phyloP scores from a whole-genome alignment of 2,113 vertebrate genomes.

The Toxostoma redivivum region DNA sequence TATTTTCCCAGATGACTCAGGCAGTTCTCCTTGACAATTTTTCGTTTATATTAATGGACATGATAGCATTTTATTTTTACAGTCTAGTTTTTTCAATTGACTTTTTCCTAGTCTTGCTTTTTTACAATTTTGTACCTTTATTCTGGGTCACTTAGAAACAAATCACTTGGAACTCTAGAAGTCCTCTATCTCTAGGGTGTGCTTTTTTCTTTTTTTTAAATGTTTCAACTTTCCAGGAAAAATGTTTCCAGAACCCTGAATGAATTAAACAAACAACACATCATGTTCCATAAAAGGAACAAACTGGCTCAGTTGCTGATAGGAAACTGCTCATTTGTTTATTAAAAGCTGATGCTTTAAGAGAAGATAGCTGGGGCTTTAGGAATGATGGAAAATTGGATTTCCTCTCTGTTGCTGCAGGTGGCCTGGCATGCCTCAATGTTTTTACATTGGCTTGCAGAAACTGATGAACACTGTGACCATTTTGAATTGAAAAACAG shows the following conservation, averaged over 20 bases:
- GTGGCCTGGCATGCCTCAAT: not conserved
- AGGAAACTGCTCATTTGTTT: not conserved
- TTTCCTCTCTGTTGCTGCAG: not conserved
- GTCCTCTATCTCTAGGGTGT: not conserved
- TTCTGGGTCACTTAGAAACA: not conserved
- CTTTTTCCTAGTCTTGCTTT: not conserved
- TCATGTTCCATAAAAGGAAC: not conserved
- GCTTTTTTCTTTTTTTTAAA: not conserved
- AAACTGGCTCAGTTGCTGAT: not conserved
- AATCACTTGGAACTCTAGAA: not conserved
- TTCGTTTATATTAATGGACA: not conserved
- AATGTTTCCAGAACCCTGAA: not conserved
- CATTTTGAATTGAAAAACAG: not conserved
- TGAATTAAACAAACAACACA: not conserved
- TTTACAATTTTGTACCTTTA: not conserved
- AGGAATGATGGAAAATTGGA: not conserved
- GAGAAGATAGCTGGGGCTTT: not conserved
- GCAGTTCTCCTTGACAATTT: not conserved
- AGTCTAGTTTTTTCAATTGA: not conserved
- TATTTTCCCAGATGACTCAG: not conserved
- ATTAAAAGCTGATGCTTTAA: not conserved
- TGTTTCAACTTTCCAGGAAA: not conserved
- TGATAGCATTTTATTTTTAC: not conserved
- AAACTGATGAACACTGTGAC: not conserved
- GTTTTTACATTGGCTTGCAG: not conserved